phyloP scores from a whole-genome alignment of 2,888 invertebrate species.

The Megamerina dolium region DNA sequence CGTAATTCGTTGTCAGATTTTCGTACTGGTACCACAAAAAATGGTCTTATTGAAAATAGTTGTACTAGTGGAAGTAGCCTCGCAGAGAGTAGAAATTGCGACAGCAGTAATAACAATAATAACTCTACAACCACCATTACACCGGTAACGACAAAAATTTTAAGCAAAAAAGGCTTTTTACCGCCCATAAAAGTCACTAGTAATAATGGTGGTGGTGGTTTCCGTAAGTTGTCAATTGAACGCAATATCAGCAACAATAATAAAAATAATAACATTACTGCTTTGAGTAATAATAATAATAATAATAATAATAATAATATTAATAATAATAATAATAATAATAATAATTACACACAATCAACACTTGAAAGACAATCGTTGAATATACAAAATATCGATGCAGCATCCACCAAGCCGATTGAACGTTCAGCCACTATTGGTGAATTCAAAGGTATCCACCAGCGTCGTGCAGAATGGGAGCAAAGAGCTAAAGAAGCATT shows the following conservation, averaged over 20 bases:
- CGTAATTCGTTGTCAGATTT: slow-evolving; percentile 43
- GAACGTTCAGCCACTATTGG: slow-evolving; percentile 43
- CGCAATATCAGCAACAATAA: slow-evolving; percentile 24
- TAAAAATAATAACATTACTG: slow-evolving; percentile 15
- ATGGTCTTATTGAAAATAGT: slow-evolving; percentile 5
- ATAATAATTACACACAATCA: slow-evolving; percentile 12
- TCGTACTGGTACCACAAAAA: slow-evolving; percentile 24
- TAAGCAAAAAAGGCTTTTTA: slow-evolving; percentile 25
- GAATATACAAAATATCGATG: slow-evolving; percentile 4
- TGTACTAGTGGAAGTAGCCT: slow-evolving; percentile 13
- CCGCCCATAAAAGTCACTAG: slow-evolving; percentile 34
- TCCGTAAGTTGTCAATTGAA: slow-evolving; percentile 18
- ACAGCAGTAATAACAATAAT: slow-evolving; percentile 16
- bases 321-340: slow-evolving; percentile 32
- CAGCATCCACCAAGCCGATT: slow-evolving; percentile 27
- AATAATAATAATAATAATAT: slow-evolving; percentile 31
- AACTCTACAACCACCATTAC: slow-evolving; percentile 15
- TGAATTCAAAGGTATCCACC: slow-evolving; percentile 65
- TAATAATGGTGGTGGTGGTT: slow-evolving; percentile 15
- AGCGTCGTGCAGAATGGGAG: slow-evolving; percentile 73
- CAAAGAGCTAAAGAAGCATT: slow-evolving; percentile 64
- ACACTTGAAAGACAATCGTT: slow-evolving; percentile 20
- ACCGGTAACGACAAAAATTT: not conserved
- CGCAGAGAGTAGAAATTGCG: slow-evolving; percentile 10
- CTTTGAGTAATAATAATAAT: slow-evolving; percentile 16